phyloP scores from a whole-genome alignment of 2,888 invertebrate species.

The Pheosia gnoma region DNA sequence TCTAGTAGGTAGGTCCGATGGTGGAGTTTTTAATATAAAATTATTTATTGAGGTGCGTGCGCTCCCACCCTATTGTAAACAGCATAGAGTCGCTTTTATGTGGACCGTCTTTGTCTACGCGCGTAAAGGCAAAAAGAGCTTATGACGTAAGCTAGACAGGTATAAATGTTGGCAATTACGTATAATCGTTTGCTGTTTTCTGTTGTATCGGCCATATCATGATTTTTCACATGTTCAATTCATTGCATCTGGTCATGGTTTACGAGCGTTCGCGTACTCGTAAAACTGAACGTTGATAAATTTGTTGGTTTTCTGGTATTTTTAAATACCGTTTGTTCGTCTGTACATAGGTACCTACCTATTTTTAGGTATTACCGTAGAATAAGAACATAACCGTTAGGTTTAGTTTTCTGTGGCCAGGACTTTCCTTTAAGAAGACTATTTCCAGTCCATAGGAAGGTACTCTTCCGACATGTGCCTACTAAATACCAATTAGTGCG shows the following conservation, averaged over 20 bases:
- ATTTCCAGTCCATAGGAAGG: too few species aligned
- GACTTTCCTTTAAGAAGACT: too few species aligned
- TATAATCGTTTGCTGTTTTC: conserved; percentile 24
- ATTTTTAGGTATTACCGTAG: too few species aligned
- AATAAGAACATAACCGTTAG: too few species aligned
- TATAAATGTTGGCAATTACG: neutral
- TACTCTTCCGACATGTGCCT: too few species aligned
- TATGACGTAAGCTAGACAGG: neutral
- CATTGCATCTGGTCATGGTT: conserved; percentile 46
- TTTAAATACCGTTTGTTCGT: conserved; percentile 19
- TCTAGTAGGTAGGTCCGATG: too few species aligned
- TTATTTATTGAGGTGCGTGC: too few species aligned
- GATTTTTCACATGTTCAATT: conserved; percentile 48
- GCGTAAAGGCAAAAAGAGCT: neutral
- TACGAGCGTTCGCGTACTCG: conserved; percentile 34
- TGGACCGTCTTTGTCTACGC: neutral
- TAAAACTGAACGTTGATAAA: conserved; percentile 35
- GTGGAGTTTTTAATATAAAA: too few species aligned
- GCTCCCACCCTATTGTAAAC: too few species aligned
- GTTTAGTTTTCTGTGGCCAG: too few species aligned
- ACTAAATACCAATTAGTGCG: neutral
- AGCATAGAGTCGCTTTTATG: too few species aligned
- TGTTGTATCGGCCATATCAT: conserved; percentile 28
- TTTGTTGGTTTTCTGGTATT: conserved; percentile 32
- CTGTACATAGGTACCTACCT: conserved; percentile 7